phyloP scores from a whole-genome alignment of 2,113 vertebrate species.

The Cebidichthys violaceus region DNA sequence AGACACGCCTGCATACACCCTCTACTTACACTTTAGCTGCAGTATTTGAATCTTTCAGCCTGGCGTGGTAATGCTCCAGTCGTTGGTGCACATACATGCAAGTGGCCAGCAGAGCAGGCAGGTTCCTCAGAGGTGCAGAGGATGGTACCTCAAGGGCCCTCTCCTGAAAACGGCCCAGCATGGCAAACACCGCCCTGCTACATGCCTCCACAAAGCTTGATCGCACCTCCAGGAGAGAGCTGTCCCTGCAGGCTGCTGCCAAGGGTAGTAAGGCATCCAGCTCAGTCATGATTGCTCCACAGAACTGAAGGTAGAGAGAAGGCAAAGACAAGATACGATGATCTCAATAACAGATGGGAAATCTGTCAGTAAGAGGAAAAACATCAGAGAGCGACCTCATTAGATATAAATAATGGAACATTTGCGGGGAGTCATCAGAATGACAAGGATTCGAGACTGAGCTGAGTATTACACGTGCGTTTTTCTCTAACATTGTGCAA shows the following conservation, averaged over 20 bases:
- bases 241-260: slow-evolving; percentile 89
- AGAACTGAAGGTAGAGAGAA: slow-evolving; percentile 86
- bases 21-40: slow-evolving; percentile 84
- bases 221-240: slow-evolving; percentile 89
- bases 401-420: slow-evolving; percentile 64
- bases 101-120: slow-evolving; percentile 86
- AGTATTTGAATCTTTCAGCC: slow-evolving; percentile 84
- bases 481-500: slow-evolving; percentile 48
- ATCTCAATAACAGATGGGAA: slow-evolving; percentile 55
- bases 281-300: slow-evolving; percentile 89
- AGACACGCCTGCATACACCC: not conserved
- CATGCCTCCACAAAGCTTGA: slow-evolving; percentile 91
- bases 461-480: slow-evolving; percentile 42
- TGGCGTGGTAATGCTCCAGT: slow-evolving; percentile 84
- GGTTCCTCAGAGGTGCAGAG: slow-evolving; percentile 85
- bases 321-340: slow-evolving; percentile 68
- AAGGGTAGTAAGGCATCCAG: slow-evolving; percentile 91
- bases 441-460: slow-evolving; percentile 48
- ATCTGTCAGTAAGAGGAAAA: slow-evolving; percentile 36
- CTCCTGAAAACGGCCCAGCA: slow-evolving; percentile 88
- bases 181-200: slow-evolving; percentile 85
- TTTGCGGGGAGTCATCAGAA: slow-evolving; percentile 51
- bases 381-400: slow-evolving; percentile 53
- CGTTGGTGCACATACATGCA: slow-evolving; percentile 85
- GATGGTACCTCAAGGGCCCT: slow-evolving; percentile 87